Evolutionary conservation across 2,113 vertebrate species (phyloP).

Genomic region (Leucoraja erinaceus): DNA sequence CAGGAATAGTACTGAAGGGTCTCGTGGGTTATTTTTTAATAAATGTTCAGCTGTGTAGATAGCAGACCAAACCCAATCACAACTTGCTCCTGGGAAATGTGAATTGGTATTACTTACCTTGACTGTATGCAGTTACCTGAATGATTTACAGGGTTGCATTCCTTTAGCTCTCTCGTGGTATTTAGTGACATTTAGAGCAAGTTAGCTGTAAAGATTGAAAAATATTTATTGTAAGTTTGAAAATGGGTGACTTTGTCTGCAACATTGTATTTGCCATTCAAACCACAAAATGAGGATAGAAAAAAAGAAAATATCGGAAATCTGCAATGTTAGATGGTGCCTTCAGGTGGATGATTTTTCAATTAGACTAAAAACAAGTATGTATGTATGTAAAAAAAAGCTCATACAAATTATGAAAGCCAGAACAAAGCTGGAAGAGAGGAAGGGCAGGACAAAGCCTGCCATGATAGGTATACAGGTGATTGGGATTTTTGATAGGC

Average conservation of each 20-base stretch:
- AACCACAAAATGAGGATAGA: too few species aligned
- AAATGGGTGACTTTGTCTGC: background rate
- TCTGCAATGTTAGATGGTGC: too few species aligned
- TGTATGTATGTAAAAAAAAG: too few species aligned
- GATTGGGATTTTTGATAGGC: too few species aligned
- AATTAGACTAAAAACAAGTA: too few species aligned
- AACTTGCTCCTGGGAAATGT: background rate
- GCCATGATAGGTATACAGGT: too few species aligned
- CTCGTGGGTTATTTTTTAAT: background rate
- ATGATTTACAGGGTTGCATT: background rate
- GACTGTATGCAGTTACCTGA: background rate
- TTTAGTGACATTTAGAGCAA: background rate
- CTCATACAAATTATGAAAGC: too few species aligned
- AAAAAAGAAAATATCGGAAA: too few species aligned
- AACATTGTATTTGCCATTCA: background rate
- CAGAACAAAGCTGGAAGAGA: too few species aligned
- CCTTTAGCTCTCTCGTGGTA: background rate
- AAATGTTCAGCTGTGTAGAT: background rate
- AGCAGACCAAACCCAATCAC: too few species aligned
- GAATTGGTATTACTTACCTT: background rate
- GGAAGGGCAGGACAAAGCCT: too few species aligned
- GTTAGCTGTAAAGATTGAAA: conserved; percentile 1
- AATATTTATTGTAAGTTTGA: background rate
- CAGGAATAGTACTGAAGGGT: background rate
- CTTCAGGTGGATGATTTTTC: too few species aligned